phyloP scores from a whole-genome alignment of 2,113 vertebrate species.

The Oophaga pumilio region DNA sequence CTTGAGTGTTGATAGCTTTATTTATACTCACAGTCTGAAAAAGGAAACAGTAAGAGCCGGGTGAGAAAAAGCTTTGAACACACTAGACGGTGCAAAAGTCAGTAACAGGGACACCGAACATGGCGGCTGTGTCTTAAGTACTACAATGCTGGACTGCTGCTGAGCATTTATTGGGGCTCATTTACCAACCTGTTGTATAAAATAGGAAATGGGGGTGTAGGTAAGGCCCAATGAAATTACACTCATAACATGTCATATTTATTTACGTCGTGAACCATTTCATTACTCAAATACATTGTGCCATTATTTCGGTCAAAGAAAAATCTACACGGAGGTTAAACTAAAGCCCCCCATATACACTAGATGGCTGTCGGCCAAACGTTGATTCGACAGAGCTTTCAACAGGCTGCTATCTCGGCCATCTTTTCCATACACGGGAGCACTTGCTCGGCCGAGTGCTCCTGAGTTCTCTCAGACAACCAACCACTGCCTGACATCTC shows the following conservation, averaged over 20 bases:
- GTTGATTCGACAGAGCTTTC: no score
- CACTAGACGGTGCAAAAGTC: constrained; percentile 41
- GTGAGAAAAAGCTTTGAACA: constrained; percentile 19
- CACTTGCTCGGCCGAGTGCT: no score
- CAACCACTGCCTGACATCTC: no score
- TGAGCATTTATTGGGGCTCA: neutral
- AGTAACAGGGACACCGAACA: constrained; percentile 43
- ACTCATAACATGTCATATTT: neutral
- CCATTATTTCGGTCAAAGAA: neutral
- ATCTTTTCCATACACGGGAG: no score
- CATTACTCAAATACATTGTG: neutral
- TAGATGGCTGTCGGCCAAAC: no score
- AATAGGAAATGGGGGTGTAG: neutral
- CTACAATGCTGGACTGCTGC: neutral
- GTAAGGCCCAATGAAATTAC: neutral
- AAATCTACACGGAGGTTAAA: no score
- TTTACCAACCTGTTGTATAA: neutral
- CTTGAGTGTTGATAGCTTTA: constrained; percentile 99
- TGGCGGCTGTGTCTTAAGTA: constrained; percentile 22
- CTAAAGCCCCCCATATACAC: no score
- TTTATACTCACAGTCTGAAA: constrained; percentile 98
- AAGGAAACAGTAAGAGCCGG: constrained; percentile 60
- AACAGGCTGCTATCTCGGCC: no score
- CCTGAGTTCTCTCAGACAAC: no score
- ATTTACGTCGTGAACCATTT: neutral